Base-by-base conservation (phyloP, 2,113 vertebrate species). In the Abramis brama region DNA sequence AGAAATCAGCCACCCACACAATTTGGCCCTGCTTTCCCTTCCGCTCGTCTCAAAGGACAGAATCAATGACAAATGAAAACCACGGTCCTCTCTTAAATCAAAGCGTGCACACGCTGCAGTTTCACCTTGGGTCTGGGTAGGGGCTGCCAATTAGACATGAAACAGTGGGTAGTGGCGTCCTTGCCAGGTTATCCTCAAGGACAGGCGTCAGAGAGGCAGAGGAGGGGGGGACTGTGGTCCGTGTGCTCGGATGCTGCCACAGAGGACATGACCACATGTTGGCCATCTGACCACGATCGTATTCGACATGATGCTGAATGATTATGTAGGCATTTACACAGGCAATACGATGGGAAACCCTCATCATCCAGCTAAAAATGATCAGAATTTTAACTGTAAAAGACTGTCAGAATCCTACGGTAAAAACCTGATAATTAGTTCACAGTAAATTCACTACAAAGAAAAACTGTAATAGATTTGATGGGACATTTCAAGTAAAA, bases 61-160 rank as follows among this genome's bases (percentile, higher is more conserved):
- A 66, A 75, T 52, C 68, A 33, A 78, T 88, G 73, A 86, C 82
- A 93, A 92, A 92, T 82, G 87, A 90, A 87, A 89, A 79, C 73
- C 64, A 85, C 74, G 21, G 39, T 8, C 55, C 25, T 64, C 55
- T 64, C 73, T 39, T 52, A 86, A 86, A 88, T 59, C 86, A 90
- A 92, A 86, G 85, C 90, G 83, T 93, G 92, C 93, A 89, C 87
- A 93, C 90, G 27, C 88, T 90, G 92, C 93, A 93, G 86, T 91
- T 94, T 90, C 74, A 79, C 59, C 13, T 74, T 60, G 30, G 21
- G 71, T 76, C 89, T 87, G 50, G 79, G 59, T 78, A 45, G 85
- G 66, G 90, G 88, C 89, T 79, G 87, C 90, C 93, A 92, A 92
- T 92, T 91, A 93, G 88, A 93, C 90, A 85, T 90, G 87, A 92